Percentiles rank a stretch among this genome's conserved stretches.
Conservation (phyloP, 2,113 vertebrate species). For the Raphicerus campestris region DNA sequence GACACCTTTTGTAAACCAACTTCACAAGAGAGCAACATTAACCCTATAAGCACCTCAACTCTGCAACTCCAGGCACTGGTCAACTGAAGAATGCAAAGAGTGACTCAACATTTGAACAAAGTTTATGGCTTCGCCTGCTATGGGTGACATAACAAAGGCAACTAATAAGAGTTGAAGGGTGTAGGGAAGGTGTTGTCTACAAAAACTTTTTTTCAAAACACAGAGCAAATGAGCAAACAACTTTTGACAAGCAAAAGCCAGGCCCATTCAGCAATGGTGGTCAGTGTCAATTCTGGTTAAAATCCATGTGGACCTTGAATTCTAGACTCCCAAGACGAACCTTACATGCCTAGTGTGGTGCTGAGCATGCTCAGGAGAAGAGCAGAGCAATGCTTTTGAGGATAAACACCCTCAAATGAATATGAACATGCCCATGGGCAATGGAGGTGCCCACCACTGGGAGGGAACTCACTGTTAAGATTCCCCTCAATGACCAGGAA, state of each 20-base stretch:
- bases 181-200: background rate
- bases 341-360: background rate
- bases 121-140: background rate
- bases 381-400: background rate
- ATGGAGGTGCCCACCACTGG: background rate
- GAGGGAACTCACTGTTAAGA: background rate
- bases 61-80: background rate
- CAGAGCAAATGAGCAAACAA: constrained; percentile 6
- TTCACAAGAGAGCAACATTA: constrained; percentile 37
- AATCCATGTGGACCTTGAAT: background rate
- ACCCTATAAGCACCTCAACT: constrained; percentile 29
- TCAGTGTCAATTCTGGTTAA: background rate
- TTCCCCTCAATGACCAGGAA: background rate
- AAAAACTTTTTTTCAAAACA: background rate
- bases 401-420: background rate
- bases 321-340: background rate
- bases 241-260: background rate
- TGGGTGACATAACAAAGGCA: background rate
- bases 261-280: background rate
- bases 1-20: constrained; percentile 56
- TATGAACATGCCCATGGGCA: background rate
- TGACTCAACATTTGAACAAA: background rate
- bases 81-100: background rate
- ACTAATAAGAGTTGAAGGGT: background rate
- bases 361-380: background rate